These are phyloP conservation scores for Psix sp. DNA, from an alignment of 1,140 invertebrate genomes.

Conservation along the genomic window DNA sequence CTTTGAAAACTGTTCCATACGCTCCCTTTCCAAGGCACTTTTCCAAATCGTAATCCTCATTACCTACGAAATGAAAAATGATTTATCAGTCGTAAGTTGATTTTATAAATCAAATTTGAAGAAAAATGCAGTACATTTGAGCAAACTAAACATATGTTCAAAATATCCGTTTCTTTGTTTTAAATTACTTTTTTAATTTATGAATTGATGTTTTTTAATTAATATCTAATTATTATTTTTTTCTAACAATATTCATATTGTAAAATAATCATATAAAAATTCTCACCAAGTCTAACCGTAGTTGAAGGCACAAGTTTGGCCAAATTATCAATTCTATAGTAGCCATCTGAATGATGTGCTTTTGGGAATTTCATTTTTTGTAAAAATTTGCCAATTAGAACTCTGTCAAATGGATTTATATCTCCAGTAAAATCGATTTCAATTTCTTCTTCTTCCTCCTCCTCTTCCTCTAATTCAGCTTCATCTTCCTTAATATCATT, in stretches of 20 bases:
- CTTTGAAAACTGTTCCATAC: conserved; percentile 84
- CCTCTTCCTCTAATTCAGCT: conserved; percentile 33
- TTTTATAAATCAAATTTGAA: no score
- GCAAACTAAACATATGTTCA: no score
- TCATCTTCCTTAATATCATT: conserved; percentile 13
- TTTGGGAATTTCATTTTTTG: conserved; percentile 77
- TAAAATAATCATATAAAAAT: conserved; percentile 7
- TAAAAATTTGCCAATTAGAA: conserved; percentile 75
- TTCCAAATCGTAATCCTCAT: conserved; percentile 81
- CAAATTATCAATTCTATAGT: conserved; percentile 71
- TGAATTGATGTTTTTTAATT: no score
- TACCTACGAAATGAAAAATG: conserved; percentile 67
- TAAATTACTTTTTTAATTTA: no score
- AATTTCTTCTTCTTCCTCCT: conserved; percentile 61
- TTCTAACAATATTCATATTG: conserved; percentile 5
- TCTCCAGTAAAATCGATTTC: conserved; percentile 69
- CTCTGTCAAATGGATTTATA: conserved; percentile 77
- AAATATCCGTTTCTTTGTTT: no score
- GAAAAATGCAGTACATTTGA: no score
- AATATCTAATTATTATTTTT: no score
- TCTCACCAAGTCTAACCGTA: conserved; percentile 70
- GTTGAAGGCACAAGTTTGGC: conserved; percentile 76
- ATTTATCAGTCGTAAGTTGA: no score
- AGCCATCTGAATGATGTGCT: conserved; percentile 72
- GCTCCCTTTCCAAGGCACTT: conserved; percentile 86